Percentiles rank a stretch among this genome's conserved stretches.
Evolutionary conservation across 2,113 vertebrate genomes (phyloP).

Genomic region (Otolemur garnettii): DNA sequence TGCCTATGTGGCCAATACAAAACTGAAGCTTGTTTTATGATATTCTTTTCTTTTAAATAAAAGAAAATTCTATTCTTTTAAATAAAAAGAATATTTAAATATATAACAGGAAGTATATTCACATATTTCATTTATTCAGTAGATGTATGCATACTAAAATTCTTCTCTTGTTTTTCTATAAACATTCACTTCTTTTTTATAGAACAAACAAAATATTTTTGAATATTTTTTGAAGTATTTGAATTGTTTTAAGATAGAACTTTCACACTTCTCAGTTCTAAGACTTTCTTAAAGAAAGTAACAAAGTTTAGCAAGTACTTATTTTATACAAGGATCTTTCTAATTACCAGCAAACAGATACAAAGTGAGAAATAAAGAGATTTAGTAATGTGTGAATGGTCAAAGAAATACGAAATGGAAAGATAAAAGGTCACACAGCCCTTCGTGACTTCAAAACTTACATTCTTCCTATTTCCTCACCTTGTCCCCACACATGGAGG

Average conservation of each 20-base stretch:
- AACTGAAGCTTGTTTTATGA: neutral
- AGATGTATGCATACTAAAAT: neutral
- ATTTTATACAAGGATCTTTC: neutral
- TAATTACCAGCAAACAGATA: neutral
- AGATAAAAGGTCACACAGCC: neutral
- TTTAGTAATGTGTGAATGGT: neutral
- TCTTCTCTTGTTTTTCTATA: neutral
- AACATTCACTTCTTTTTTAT: neutral
- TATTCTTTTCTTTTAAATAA: neutral
- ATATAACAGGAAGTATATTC: neutral
- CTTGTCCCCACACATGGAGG: fast-evolving
- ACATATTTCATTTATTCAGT: neutral
- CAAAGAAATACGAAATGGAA: neutral
- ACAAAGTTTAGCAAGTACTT: neutral
- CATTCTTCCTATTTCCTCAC: neutral
- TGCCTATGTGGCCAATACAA: neutral
- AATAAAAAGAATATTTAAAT: neutral
- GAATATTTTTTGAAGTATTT: neutral
- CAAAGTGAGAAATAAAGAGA: neutral
- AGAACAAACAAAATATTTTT: neutral
- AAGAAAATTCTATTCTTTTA: too few species aligned
- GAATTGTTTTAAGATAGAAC: neutral
- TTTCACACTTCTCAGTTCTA: neutral
- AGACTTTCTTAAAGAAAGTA: neutral
- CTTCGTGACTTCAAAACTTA: neutral